Percentiles rank a stretch among this genome's conserved stretches.
These are phyloP conservation scores for Phyllotreta cruciferae DNA, from an alignment of 2,888 invertebrate genomes.

Conservation along the genomic window DNA sequence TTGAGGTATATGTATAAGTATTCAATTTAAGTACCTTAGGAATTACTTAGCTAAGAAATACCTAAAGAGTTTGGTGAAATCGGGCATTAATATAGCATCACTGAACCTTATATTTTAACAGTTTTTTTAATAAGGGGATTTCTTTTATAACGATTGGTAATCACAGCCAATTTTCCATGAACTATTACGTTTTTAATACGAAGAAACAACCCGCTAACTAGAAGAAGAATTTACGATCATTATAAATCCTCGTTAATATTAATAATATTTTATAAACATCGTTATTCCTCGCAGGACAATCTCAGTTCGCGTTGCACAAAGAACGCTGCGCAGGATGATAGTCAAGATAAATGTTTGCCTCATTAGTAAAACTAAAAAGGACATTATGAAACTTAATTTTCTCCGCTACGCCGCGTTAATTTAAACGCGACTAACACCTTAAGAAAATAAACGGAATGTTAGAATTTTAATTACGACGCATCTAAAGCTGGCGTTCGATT, in stretches of 20 bases:
- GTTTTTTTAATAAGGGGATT: constrained; percentile 8
- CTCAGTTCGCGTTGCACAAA: constrained; percentile 6
- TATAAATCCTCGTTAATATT: constrained; percentile 25
- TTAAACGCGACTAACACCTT: constrained; percentile 8
- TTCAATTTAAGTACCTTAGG: no score
- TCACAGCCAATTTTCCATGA: constrained; percentile 8
- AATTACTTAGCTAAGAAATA: no score
- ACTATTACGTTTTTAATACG: constrained; percentile 14
- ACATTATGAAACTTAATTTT: constrained; percentile 14
- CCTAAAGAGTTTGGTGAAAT: no score
- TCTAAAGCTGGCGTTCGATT: no score
- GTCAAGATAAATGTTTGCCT: constrained; percentile 20
- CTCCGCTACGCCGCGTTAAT: constrained; percentile 1
- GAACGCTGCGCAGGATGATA: constrained; percentile 4
- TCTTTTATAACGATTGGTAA: neutral
- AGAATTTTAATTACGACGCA: constrained; percentile 4
- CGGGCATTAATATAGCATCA: no score
- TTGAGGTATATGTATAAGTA: no score
- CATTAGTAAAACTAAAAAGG: constrained; percentile 14
- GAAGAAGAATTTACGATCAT: constrained; percentile 20
- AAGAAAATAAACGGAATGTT: constrained; percentile 3
- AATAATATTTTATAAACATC: constrained; percentile 18
- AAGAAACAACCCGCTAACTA: constrained; percentile 6
- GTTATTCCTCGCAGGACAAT: constrained; percentile 17
- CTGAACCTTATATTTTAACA: no score